Conservation (phyloP, 2,797 vertebrate species). For the Phataginus tetradactyla region DNA sequence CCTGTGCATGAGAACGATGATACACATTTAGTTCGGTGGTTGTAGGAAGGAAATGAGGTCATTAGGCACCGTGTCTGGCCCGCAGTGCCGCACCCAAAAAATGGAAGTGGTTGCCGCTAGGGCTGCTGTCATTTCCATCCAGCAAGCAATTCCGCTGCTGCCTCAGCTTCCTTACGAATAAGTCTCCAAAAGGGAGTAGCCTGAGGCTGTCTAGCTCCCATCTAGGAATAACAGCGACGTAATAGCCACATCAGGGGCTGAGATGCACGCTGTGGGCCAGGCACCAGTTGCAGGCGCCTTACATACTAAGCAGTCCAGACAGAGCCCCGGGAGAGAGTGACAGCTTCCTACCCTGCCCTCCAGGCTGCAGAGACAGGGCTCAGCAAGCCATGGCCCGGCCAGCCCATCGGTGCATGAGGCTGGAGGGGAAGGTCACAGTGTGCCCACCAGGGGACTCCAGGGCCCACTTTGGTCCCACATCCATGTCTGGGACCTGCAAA, state of each 20-base stretch:
- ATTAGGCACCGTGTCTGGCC: background rate
- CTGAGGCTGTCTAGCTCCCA: background rate
- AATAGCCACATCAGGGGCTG: background rate
- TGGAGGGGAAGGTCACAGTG: background rate
- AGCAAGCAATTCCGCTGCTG: background rate
- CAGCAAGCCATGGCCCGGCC: background rate
- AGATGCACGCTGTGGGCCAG: background rate
- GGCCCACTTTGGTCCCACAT: background rate
- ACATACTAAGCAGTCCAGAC: rapidly evolving
- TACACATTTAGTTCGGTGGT: background rate
- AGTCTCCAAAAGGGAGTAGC: background rate
- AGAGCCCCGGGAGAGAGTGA: background rate
- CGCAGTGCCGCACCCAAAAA: rapidly evolving
- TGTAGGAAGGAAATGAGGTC: too few species aligned
- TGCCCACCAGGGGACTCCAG: background rate
- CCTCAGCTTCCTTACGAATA: background rate
- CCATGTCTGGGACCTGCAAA: background rate
- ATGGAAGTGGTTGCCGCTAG: background rate
- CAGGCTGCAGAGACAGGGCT: background rate
- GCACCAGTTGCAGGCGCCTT: background rate
- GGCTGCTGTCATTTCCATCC: background rate
- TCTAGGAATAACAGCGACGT: background rate
- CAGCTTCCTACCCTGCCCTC: background rate
- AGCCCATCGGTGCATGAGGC: background rate
- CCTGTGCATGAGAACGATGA: background rate